These are phyloP conservation scores for Poicephalus gulielmi DNA, from an alignment of 2,113 vertebrate species.

Conservation along the genomic window DNA sequence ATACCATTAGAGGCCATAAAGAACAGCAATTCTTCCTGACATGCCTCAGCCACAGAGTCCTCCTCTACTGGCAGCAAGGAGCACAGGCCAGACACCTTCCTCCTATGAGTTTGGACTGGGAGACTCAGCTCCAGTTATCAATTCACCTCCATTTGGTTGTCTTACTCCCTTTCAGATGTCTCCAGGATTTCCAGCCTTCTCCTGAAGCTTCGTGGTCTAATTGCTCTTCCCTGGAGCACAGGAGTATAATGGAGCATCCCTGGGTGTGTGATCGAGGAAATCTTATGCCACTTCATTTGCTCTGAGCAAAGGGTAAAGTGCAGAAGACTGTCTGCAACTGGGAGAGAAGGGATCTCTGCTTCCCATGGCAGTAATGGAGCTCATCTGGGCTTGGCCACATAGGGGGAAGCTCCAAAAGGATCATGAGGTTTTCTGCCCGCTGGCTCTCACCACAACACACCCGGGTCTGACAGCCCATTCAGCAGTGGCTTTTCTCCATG, in stretches of 20 bases:
- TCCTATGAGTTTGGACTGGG: neutral
- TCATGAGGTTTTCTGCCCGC: neutral
- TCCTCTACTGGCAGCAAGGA: neutral
- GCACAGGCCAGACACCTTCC: neutral
- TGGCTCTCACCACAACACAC: neutral
- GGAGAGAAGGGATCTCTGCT: neutral
- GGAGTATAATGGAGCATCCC: neutral
- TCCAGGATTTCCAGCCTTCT: neutral
- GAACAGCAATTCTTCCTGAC: neutral
- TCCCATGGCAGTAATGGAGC: neutral
- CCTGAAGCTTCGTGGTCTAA: neutral
- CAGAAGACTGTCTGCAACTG: neutral
- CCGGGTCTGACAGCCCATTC: fast-evolving
- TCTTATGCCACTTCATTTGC: neutral
- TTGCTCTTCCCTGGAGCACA: neutral
- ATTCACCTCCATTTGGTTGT: neutral
- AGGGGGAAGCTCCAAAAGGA: neutral
- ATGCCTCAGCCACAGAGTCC: neutral
- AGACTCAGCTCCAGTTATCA: neutral
- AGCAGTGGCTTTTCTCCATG: neutral
- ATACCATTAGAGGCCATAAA: slow-evolving; percentile 13
- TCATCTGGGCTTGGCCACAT: neutral
- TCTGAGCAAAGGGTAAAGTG: neutral
- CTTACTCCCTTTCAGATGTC: neutral
- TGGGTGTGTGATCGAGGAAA: neutral